These are phyloP conservation scores for Holothuria leucospilota DNA, from an alignment of 53 echinoderm and acorn worm species.

Conservation along the genomic window DNA sequence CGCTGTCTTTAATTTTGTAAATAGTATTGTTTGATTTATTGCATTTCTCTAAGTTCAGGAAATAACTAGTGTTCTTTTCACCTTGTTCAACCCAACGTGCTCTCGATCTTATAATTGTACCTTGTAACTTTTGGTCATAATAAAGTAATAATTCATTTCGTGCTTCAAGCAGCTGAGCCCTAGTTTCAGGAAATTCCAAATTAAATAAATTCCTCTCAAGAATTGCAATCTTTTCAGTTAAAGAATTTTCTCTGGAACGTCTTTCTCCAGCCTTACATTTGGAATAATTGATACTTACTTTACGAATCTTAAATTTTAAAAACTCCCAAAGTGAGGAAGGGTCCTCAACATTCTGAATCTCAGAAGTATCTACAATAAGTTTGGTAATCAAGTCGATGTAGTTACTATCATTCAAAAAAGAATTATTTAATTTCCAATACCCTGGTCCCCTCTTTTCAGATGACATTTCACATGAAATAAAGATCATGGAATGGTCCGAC, in stretches of 20 bases:
- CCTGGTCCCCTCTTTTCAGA: too few species aligned
- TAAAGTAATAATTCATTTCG: too few species aligned
- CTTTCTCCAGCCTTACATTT: not conserved
- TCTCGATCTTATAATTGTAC: not conserved
- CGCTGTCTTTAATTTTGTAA: not conserved
- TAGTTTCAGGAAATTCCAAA: not conserved
- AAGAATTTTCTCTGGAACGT: not conserved
- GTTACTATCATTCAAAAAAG: too few species aligned
- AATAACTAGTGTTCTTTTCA: not conserved
- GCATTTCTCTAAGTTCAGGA: too few species aligned
- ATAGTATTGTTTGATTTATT: not conserved
- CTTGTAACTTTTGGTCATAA: too few species aligned
- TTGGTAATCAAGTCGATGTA: not conserved
- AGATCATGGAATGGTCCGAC: conserved; percentile 27
- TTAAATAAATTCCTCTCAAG: not conserved
- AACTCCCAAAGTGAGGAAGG: conserved; percentile 1
- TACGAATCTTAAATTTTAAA: not conserved
- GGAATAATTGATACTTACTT: not conserved
- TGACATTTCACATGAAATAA: not conserved
- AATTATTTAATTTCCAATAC: too few species aligned
- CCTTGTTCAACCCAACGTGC: not conserved
- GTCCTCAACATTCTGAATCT: too few species aligned
- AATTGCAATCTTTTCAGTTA: not conserved
- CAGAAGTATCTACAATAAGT: too few species aligned
- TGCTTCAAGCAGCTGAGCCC: too few species aligned